Conservation (phyloP, 2,113 vertebrate genomes). For the Jacana jacana region DNA sequence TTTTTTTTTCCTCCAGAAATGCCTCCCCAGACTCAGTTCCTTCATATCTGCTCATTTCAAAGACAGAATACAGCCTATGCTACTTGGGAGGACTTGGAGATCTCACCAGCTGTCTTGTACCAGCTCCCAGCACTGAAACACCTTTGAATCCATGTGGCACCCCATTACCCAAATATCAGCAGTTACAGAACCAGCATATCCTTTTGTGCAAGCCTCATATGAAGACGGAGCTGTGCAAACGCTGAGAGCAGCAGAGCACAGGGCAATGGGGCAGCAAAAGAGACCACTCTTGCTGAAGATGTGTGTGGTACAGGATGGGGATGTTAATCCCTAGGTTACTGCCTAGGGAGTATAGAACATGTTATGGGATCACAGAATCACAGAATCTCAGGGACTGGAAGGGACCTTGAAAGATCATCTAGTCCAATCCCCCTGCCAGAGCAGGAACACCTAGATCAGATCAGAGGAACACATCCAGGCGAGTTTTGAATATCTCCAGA, state of each 20-base stretch:
- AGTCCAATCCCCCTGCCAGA: no score
- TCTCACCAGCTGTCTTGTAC: background rate
- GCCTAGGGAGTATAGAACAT: background rate
- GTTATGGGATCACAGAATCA: no score
- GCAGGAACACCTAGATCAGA: no score
- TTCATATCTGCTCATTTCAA: background rate
- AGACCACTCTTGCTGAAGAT: background rate
- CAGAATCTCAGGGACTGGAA: no score
- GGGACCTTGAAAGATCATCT: no score
- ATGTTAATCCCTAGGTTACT: background rate
- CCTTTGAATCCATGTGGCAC: background rate
- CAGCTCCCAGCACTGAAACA: background rate
- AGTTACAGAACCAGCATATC: background rate
- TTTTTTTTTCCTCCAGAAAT: background rate
- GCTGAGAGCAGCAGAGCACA: background rate
- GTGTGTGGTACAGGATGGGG: background rate
- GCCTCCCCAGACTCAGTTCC: background rate
- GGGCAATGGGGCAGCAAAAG: background rate
- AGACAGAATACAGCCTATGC: rapidly evolving
- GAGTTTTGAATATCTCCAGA: no score
- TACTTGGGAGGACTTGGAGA: background rate
- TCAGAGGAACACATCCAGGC: no score
- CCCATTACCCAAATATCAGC: background rate
- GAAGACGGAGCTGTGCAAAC: background rate
- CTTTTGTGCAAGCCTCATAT: background rate